These are phyloP conservation scores for Fragum fragum DNA, from an alignment of 2,888 invertebrate genomes.

Conservation along the genomic window DNA sequence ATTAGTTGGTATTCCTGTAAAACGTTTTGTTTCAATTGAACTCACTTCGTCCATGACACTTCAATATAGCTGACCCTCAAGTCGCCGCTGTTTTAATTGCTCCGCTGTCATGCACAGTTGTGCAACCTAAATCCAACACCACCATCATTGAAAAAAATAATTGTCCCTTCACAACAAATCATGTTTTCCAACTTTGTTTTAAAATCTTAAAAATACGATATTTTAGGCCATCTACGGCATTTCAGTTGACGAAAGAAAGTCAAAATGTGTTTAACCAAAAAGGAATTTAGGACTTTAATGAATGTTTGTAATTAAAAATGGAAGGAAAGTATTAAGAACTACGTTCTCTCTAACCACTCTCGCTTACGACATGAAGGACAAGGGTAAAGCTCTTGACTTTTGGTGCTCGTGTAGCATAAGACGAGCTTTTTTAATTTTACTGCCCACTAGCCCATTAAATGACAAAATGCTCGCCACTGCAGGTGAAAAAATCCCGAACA, in stretches of 20 bases:
- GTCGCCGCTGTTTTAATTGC: constrained; percentile 62
- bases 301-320: too few species aligned
- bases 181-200: too few species aligned
- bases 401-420: constrained; percentile 18
- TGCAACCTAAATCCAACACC: constrained; percentile 54
- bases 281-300: too few species aligned
- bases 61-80: constrained; percentile 54
- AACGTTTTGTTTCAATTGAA: constrained; percentile 54
- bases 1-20: constrained; percentile 58
- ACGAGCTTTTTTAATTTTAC: constrained; percentile 30
- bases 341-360: not conserved
- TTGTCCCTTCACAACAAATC: constrained; percentile 21
- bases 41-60: constrained; percentile 52
- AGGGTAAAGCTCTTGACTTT: constrained; percentile 28
- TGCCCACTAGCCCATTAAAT: constrained; percentile 26
- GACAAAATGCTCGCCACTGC: constrained; percentile 25
- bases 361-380: not conserved
- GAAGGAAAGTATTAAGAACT: too few species aligned
- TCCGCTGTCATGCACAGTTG: constrained; percentile 63
- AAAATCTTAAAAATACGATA: too few species aligned
- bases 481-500: constrained; percentile 27
- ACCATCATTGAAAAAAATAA: constrained; percentile 45
- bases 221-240: too few species aligned
- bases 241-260: too few species aligned
- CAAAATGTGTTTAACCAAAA: too few species aligned